Conservation (phyloP, 2,113 vertebrate species). For the Aramus guarauna region DNA sequence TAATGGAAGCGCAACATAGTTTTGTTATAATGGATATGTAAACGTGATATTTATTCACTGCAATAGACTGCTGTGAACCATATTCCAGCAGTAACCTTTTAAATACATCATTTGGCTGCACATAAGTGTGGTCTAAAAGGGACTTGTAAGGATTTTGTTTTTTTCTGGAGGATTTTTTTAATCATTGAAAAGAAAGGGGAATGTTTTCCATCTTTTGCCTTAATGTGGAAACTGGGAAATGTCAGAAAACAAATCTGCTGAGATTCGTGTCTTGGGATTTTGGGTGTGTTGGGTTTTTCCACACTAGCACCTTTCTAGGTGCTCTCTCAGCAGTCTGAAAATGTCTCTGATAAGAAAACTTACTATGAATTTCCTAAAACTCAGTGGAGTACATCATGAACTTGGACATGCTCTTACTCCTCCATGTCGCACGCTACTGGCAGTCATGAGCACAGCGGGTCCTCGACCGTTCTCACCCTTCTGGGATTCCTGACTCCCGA, state of each 20-base stretch:
- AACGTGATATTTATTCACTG: conserved; percentile 75
- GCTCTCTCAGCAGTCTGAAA: not conserved
- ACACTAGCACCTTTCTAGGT: not conserved
- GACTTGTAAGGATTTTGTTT: not conserved
- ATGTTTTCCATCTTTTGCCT: not conserved
- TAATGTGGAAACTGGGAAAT: not conserved
- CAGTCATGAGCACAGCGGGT: too few species aligned
- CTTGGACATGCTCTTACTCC: not conserved
- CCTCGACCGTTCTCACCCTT: accelerated
- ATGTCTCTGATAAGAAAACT: not conserved
- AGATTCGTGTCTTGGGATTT: not conserved
- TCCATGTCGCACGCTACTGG: accelerated
- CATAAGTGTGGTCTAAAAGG: not conserved
- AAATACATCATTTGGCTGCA: conserved; percentile 38
- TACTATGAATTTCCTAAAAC: not conserved
- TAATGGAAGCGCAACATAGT: conserved; percentile 42
- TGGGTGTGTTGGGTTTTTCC: not conserved
- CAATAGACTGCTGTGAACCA: conserved; percentile 55
- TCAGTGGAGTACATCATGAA: not conserved
- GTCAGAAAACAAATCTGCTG: not conserved
- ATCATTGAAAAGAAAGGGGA: not conserved
- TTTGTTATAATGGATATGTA: conserved; percentile 73
- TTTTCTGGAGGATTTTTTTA: not conserved
- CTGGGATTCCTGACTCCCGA: not conserved
- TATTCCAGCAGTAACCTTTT: conserved; percentile 57